Conservation (phyloP, 2,888 invertebrate genomes). For the Cistogaster globosa region DNA sequence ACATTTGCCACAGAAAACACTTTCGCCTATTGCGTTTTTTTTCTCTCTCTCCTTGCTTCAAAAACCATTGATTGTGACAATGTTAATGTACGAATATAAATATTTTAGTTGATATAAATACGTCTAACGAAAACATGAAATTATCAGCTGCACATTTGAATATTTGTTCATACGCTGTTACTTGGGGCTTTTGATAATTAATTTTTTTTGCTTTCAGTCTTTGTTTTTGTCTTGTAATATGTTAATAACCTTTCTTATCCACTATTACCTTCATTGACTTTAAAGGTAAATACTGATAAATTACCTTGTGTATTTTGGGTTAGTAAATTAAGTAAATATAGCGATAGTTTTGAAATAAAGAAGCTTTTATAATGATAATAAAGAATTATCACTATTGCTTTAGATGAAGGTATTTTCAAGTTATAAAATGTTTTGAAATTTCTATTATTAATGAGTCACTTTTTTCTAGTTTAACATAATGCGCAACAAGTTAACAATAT, state of each 20-base stretch:
- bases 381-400: background rate
- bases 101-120: constrained; percentile 24
- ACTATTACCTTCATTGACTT: constrained; percentile 57
- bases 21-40: constrained; percentile 74
- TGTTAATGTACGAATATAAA: constrained; percentile 41
- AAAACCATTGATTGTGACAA: constrained; percentile 64
- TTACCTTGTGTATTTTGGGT: constrained; percentile 16
- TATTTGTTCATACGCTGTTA: constrained; percentile 38
- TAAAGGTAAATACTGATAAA: constrained; percentile 60
- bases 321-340: constrained; percentile 42
- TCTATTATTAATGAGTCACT: background rate
- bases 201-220: constrained; percentile 23
- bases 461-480: background rate
- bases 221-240: constrained; percentile 52
- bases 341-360: constrained; percentile 53
- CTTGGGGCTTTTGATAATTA: constrained; percentile 32
- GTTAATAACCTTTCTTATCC: constrained; percentile 67
- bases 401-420: background rate
- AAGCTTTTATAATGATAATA: constrained; percentile 31
- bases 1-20: constrained; percentile 69
- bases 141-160: constrained; percentile 70
- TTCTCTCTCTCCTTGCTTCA: constrained; percentile 50
- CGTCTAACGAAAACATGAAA: constrained; percentile 43
- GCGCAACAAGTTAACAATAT: background rate
- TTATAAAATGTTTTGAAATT: background rate